Conservation (phyloP, 2,797 vertebrate genomes). For the Enteromius argenteus region DNA sequence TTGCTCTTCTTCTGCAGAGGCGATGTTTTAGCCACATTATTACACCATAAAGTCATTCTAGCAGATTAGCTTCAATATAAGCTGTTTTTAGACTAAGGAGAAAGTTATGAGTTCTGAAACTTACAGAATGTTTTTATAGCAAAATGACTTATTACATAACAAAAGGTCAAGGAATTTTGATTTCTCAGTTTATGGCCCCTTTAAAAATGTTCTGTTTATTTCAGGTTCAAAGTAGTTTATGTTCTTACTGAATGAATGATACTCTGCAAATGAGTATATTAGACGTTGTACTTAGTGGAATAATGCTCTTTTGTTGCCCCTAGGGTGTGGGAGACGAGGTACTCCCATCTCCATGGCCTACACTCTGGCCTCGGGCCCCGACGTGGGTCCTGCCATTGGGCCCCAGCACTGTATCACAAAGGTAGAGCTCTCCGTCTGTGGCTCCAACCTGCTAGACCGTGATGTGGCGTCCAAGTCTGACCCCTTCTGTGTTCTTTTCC, state of each 20-base stretch:
- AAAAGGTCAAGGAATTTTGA: neutral
- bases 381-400: conserved; percentile 71
- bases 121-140: too few species aligned
- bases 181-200: neutral
- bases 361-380: conserved; percentile 74
- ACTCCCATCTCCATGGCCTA: conserved; percentile 85
- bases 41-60: too few species aligned
- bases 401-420: conserved; percentile 91
- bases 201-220: neutral
- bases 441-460: conserved; percentile 90
- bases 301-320: conserved; percentile 4
- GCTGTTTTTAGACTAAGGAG: too few species aligned
- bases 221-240: neutral
- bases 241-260: neutral
- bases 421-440: conserved; percentile 91
- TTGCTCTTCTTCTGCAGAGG: too few species aligned
- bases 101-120: neutral
- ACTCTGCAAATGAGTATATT: neutral
- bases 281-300: neutral
- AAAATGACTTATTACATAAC: neutral
- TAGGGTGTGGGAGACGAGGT: conserved; percentile 76
- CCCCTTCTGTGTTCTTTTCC: conserved; percentile 96
- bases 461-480: conserved; percentile 98
- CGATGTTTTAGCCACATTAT: too few species aligned
- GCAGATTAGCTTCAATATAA: too few species aligned